These are phyloP conservation scores for Nixonia krombeini DNA, from an alignment of 1,140 invertebrate genomes.

Conservation along the genomic window DNA sequence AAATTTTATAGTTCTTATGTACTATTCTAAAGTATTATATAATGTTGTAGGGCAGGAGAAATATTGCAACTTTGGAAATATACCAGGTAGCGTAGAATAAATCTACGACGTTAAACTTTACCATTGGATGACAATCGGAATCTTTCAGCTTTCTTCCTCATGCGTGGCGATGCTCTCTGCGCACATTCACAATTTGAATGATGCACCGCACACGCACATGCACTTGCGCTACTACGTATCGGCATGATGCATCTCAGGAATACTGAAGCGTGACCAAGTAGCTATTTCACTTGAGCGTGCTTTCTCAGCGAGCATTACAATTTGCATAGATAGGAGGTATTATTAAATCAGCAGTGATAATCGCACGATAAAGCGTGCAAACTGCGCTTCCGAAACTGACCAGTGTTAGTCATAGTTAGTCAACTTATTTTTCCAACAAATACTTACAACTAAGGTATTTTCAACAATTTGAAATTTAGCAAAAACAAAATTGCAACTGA, in stretches of 20 bases:
- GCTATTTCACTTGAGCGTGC: slow-evolving; percentile 29
- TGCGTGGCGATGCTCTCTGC: slow-evolving; percentile 28
- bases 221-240: slow-evolving; percentile 40
- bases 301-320: slow-evolving; percentile 20
- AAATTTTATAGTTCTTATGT: too few species aligned
- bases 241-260: slow-evolving; percentile 33
- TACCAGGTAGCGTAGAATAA: too few species aligned
- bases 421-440: not conserved
- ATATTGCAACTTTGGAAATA: too few species aligned
- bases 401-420: too few species aligned
- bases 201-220: too few species aligned
- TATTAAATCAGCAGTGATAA: slow-evolving; percentile 38
- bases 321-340: slow-evolving; percentile 45
- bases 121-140: slow-evolving; percentile 32
- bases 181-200: too few species aligned
- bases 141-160: slow-evolving; percentile 34
- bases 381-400: slow-evolving; percentile 5
- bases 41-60: too few species aligned
- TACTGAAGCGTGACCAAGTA: slow-evolving; percentile 48
- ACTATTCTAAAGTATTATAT: too few species aligned
- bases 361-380: slow-evolving; percentile 28
- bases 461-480: not conserved
- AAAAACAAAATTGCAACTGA: too few species aligned
- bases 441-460: not conserved
- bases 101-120: too few species aligned